phyloP scores from a whole-genome alignment of 2,888 invertebrate genomes.

The Drosophila nr. medialis region DNA sequence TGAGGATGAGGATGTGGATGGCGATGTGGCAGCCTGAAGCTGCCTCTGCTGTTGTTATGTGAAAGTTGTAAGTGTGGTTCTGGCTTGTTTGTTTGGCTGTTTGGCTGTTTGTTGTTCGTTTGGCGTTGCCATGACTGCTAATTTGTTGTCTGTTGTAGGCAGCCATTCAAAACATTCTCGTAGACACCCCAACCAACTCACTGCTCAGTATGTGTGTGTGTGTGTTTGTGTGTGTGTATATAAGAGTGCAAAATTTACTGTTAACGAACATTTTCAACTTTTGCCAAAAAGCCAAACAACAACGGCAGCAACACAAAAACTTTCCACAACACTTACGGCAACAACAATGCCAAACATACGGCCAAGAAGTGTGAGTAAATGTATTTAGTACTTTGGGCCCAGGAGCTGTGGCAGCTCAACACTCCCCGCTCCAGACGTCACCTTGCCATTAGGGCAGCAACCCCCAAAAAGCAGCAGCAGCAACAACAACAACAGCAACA shows the following conservation, averaged over 20 bases:
- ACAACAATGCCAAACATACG: slow-evolving; percentile 60
- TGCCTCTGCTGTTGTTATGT: slow-evolving; percentile 47
- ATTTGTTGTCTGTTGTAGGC: slow-evolving; percentile 79
- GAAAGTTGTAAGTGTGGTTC: slow-evolving; percentile 50
- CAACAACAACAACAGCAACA: slow-evolving; percentile 27
- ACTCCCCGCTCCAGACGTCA: slow-evolving; percentile 38
- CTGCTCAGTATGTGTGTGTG: background rate
- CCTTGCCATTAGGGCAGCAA: slow-evolving; percentile 66
- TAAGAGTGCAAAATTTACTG: slow-evolving; percentile 76
- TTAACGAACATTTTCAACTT: slow-evolving; percentile 78
- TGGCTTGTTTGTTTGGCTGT: slow-evolving; percentile 54
- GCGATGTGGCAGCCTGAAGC: slow-evolving; percentile 30
- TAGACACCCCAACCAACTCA: slow-evolving; percentile 39
- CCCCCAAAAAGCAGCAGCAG: slow-evolving; percentile 40
- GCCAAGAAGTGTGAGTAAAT: slow-evolving; percentile 56
- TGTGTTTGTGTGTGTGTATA: slow-evolving; percentile 28
- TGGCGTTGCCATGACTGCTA: slow-evolving; percentile 75
- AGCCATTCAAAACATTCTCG: slow-evolving; percentile 71
- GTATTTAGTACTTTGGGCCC: slow-evolving; percentile 70
- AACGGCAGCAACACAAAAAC: slow-evolving; percentile 77
- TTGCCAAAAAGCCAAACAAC: slow-evolving; percentile 80
- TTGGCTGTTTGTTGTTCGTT: slow-evolving; percentile 50
- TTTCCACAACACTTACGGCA: slow-evolving; percentile 75
- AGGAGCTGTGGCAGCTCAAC: slow-evolving; percentile 6
- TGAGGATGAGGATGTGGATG: slow-evolving; percentile 10